Evolutionary conservation across 2,113 vertebrate species (phyloP).

Genomic region (Ophthalmolycus amberensis): DNA sequence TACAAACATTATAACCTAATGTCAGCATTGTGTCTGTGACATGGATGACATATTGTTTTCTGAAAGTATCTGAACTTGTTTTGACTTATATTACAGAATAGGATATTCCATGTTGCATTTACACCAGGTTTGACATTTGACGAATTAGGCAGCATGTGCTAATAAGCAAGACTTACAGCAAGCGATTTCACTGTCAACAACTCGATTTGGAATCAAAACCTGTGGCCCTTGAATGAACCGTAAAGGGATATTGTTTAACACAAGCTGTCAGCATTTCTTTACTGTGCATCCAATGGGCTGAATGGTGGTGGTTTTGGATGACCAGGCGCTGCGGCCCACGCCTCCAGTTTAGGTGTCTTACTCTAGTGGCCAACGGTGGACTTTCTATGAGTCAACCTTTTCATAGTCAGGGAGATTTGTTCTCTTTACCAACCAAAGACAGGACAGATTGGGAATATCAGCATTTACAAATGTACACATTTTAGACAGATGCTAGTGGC

Average conservation of each 20-base stretch:
- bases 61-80: neutral
- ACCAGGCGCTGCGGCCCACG: neutral
- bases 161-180: fast-evolving
- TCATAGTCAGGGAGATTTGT: neutral
- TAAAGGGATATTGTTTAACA: neutral
- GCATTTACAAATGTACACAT: neutral
- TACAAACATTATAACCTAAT: neutral
- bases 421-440: neutral
- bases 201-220: slow-evolving; percentile 8
- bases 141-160: neutral
- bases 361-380: slow-evolving; percentile 40
- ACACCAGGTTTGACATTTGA: neutral
- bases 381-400: neutral
- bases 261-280: neutral
- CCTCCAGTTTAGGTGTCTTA: neutral
- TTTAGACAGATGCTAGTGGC: neutral
- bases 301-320: neutral
- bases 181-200: neutral
- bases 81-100: neutral
- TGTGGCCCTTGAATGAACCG: neutral
- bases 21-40: neutral
- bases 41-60: neutral
- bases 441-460: neutral
- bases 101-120: neutral
- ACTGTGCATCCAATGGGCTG: neutral